phyloP scores from a whole-genome alignment of 2,113 vertebrate species.

The Pseudois nayaur region DNA sequence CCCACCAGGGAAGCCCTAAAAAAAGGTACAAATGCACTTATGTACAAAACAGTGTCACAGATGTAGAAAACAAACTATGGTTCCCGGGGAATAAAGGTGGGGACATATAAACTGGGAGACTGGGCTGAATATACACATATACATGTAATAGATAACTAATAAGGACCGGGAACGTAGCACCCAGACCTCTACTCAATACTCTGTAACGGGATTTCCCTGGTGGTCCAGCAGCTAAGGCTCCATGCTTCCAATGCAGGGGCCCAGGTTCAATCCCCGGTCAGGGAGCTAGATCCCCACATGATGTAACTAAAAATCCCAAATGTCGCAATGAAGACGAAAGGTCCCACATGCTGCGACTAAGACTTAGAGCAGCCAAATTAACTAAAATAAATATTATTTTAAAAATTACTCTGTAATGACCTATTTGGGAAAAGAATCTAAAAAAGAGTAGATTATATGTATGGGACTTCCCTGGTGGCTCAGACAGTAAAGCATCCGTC shows the following conservation, averaged over 20 bases:
- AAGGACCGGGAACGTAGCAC: background rate
- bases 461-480: too few relatives aligned
- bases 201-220: background rate
- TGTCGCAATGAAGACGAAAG: background rate
- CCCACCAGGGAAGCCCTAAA: background rate
- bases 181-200: background rate
- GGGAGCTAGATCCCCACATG: background rate
- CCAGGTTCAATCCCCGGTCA: background rate
- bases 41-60: background rate
- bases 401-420: background rate
- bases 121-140: background rate
- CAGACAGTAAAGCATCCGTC: too few relatives aligned
- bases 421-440: background rate
- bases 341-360: background rate
- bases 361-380: background rate
- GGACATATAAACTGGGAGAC: accelerated
- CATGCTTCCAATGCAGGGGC: background rate
- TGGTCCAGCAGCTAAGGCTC: background rate
- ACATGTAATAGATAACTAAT: background rate
- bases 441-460: background rate
- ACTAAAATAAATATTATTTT: background rate
- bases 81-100: background rate
- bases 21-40: background rate
- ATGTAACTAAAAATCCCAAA: background rate
- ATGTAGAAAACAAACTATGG: background rate